Evolutionary conservation across 2,888 invertebrate species (phyloP), one percentile per base, ranked within the genome.

Genomic region (Leptopilina syphax): DNA sequence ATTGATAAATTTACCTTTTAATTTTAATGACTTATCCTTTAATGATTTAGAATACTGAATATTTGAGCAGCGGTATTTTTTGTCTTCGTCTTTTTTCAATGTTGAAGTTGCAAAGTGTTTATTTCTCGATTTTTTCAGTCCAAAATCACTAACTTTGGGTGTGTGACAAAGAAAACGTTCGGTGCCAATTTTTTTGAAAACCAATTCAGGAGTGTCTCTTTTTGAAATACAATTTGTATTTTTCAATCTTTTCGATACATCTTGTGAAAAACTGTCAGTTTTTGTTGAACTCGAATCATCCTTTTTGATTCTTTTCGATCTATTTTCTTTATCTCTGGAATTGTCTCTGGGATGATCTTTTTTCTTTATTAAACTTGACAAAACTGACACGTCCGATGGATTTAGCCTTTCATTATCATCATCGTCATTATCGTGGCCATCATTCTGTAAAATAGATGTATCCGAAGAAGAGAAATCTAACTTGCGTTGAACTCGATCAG

Each of bases 311-410:
- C 89, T 88, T 81, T 90, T 91, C 0, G 88, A 88, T 77, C 90
- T 85, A 79, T 92, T 91, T 79, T 91, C 91, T 66, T 91, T 91
- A 78, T 91, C 91, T 54, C 89, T 88, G 2, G 89, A 90, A 81
- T 81, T 89, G 73, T 91, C 91, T 77, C 89, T 86, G 5, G 85
- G 81, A 27, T 88, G 85, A 66, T 91, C 91, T 79, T 91, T 91
- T 50, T 91, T 91, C 77, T 91, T 92, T 3, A 83, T 83, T 1
- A 89, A 82, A 85, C 85, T 87, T 54, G 88, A 87, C 6, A 85
- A 83, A 77, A 91, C 88, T 12, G 88, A 87, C 70, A 89, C 85
- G 79, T 91, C 90, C 57, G 91, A 89, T 27, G 88, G 85, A 80
- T 90, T 90, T 3, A 91, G 76, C 6, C 89, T 44, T 44, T 44